Percentiles rank a stretch among this genome's conserved stretches.
Evolutionary conservation across 2,888 invertebrate species (phyloP).

Genomic region (Lysandra bellargus): DNA sequence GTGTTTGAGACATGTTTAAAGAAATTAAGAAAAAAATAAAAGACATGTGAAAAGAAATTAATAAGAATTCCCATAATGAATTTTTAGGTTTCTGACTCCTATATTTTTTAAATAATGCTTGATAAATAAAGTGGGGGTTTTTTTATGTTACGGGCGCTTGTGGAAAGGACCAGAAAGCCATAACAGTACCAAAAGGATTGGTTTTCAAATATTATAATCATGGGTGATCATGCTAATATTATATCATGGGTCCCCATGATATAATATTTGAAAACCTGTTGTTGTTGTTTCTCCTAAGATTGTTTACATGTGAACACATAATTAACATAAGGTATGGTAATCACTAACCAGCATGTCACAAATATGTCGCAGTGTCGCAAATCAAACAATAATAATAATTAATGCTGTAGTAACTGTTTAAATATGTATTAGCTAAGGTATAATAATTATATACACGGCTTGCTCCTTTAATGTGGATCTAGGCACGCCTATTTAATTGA

Average conservation of each 20-base stretch:
- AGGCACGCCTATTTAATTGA: constrained; percentile 18
- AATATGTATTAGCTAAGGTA: constrained; percentile 15
- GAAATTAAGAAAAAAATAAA: too few relatives aligned
- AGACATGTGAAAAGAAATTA: too few relatives aligned
- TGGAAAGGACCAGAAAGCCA: too few relatives aligned
- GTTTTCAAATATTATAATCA: not conserved
- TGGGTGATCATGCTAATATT: too few relatives aligned
- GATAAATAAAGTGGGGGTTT: too few relatives aligned
- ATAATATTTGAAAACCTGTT: too few relatives aligned
- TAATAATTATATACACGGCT: constrained; percentile 29
- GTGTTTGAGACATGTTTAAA: too few relatives aligned
- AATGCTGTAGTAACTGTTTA: not conserved
- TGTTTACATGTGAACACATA: not conserved
- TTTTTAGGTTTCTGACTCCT: too few relatives aligned
- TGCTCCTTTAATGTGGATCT: constrained; percentile 21
- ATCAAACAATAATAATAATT: constrained; percentile 12
- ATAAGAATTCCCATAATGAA: too few relatives aligned
- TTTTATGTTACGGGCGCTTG: too few relatives aligned
- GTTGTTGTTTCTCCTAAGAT: not conserved
- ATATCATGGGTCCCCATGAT: too few relatives aligned
- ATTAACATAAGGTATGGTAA: constrained; percentile 8
- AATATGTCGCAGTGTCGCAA: not conserved
- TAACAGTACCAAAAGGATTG: not conserved
- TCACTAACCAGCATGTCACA: not conserved
- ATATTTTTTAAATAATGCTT: too few relatives aligned